These are phyloP conservation scores for Drosophila prolongata DNA, from an alignment of 2,888 invertebrate species.

Conservation along the genomic window DNA sequence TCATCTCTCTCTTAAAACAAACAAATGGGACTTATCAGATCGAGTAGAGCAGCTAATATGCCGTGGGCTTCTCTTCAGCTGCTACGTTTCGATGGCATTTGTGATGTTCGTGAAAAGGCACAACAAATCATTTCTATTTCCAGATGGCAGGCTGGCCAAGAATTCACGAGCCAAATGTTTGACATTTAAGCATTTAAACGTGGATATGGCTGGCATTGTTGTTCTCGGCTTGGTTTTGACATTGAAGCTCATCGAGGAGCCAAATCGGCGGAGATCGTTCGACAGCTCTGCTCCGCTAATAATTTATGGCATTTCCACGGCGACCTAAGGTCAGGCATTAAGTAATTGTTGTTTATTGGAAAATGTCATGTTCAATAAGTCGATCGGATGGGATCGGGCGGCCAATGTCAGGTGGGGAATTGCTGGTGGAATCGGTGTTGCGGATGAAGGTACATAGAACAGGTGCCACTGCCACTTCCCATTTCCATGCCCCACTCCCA, in stretches of 20 bases:
- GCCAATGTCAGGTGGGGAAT: slow-evolving; percentile 51
- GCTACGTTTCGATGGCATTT: slow-evolving; percentile 27
- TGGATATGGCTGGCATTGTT: slow-evolving; percentile 23
- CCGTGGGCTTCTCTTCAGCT: slow-evolving; percentile 3
- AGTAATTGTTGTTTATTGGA: slow-evolving; percentile 76
- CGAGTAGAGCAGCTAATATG: slow-evolving; percentile 13
- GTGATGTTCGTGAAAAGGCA: slow-evolving; percentile 40
- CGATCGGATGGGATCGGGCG: slow-evolving; percentile 25
- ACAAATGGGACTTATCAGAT: slow-evolving; percentile 23
- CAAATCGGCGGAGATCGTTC: slow-evolving; percentile 32
- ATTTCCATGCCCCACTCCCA: slow-evolving; percentile 8
- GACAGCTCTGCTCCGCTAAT: slow-evolving; percentile 33
- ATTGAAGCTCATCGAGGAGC: slow-evolving; percentile 60
- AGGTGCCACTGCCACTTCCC: slow-evolving; percentile 46
- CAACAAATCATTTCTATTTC: slow-evolving; percentile 37
- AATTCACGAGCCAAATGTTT: slow-evolving; percentile 37
- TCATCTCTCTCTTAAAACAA: not conserved
- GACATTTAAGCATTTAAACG: slow-evolving; percentile 48
- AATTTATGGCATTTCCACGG: slow-evolving; percentile 42
- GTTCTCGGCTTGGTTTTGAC: slow-evolving; percentile 53
- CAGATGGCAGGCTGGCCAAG: slow-evolving; percentile 19
- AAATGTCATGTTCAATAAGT: slow-evolving; percentile 77
- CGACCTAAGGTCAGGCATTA: slow-evolving; percentile 65
- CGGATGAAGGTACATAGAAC: slow-evolving; percentile 38
- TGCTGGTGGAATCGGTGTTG: too few species aligned